phyloP scores from a whole-genome alignment of 1,140 invertebrate genomes.

The Hyposmocoma kahamanoa region DNA sequence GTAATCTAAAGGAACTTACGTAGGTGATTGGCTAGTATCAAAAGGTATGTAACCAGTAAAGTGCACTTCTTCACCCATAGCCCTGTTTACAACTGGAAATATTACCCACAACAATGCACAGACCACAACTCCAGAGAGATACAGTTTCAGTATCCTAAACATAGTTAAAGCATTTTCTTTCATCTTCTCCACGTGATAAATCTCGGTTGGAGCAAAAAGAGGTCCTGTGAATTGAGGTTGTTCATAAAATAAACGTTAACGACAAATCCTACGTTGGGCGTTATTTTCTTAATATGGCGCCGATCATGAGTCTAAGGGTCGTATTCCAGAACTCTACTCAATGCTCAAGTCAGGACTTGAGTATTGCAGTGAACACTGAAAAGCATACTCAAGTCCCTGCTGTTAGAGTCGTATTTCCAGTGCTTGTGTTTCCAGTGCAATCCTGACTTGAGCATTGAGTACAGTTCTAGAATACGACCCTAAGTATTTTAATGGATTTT shows the following conservation, averaged over 20 bases:
- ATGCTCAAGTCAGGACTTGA: too few species aligned
- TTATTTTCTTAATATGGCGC: not conserved
- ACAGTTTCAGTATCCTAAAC: slow-evolving; percentile 29
- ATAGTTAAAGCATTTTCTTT: slow-evolving; percentile 29
- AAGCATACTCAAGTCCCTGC: too few species aligned
- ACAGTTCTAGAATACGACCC: too few species aligned
- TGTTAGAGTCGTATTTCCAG: too few species aligned
- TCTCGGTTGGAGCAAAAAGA: slow-evolving; percentile 27
- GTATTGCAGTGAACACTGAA: too few species aligned
- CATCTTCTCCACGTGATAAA: slow-evolving; percentile 26
- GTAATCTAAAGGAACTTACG: too few species aligned
- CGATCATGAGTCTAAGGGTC: not conserved
- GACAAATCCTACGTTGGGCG: not conserved
- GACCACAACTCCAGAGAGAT: slow-evolving; percentile 21
- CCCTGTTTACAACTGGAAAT: slow-evolving; percentile 36
- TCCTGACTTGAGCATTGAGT: too few species aligned
- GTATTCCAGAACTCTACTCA: too few species aligned
- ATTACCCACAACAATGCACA: slow-evolving; percentile 29
- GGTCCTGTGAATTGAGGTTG: slow-evolving; percentile 16
- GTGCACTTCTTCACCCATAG: slow-evolving; percentile 26
- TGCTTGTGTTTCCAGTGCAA: too few species aligned
- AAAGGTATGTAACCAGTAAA: slow-evolving; percentile 51
- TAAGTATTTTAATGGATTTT: too few species aligned
- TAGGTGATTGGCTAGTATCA: slow-evolving; percentile 24
- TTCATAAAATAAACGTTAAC: not conserved